A percentile compares a stretch with the other conserved stretches of the same genome.
Conservation (phyloP, 2,888 invertebrate genomes). For the Drosophila heteroneura region DNA sequence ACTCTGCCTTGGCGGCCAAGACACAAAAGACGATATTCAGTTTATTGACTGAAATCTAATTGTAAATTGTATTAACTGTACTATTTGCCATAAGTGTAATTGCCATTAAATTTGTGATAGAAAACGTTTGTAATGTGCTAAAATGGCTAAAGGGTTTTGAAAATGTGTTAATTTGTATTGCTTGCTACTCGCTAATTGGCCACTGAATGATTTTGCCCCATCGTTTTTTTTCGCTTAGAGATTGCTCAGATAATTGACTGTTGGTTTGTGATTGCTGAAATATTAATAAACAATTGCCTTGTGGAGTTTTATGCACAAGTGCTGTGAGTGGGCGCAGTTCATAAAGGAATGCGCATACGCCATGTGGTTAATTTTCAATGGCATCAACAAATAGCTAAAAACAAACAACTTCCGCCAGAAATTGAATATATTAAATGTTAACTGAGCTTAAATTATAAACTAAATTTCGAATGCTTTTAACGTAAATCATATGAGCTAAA, state of each 20-base stretch:
- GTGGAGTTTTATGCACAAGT: constrained; percentile 34
- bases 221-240: background rate
- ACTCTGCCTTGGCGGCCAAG: constrained; percentile 21
- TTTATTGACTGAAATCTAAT: background rate
- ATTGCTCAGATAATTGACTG: constrained; percentile 11
- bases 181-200: constrained; percentile 25
- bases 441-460: background rate
- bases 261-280: constrained; percentile 45
- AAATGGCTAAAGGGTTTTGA: constrained; percentile 24
- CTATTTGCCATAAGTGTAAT: background rate
- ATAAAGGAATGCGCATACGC: constrained; percentile 62
- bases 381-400: constrained; percentile 33
- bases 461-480: too few species aligned
- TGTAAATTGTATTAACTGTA: background rate
- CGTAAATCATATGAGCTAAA: background rate
- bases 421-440: too few species aligned
- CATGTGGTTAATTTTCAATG: constrained; percentile 67
- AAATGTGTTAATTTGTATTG: constrained; percentile 36
- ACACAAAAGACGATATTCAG: background rate
- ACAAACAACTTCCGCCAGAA: constrained; percentile 55
- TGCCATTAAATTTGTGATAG: background rate
- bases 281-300: constrained; percentile 60
- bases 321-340: constrained; percentile 51
- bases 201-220: constrained; percentile 5
- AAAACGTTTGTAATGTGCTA: constrained; percentile 41